Evolutionary conservation across 2,113 vertebrate species (phyloP).

Genomic region (Actenoides lindsayi): DNA sequence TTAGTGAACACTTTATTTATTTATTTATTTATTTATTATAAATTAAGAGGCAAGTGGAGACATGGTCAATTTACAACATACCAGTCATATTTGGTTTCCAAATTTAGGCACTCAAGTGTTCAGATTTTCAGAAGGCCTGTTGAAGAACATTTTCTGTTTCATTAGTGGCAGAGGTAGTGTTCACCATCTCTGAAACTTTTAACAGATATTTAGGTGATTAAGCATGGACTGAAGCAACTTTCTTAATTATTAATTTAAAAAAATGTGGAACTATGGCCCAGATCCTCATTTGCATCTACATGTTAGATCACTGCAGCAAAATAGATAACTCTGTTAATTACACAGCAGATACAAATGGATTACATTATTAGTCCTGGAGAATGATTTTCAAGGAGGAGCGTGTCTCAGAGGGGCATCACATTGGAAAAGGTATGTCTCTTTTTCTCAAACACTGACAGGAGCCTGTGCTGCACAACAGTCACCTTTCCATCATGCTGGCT

Average conservation of each 20-base stretch:
- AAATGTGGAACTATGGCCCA: not conserved
- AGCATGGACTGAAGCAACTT: not conserved
- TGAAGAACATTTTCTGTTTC: not conserved
- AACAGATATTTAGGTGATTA: not conserved
- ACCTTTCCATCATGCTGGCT: not conserved
- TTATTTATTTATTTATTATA: not conserved
- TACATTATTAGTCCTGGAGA: not conserved
- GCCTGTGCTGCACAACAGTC: not conserved
- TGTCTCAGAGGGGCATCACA: not conserved
- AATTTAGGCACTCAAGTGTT: not conserved
- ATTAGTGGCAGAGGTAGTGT: not conserved
- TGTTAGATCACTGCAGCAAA: not conserved
- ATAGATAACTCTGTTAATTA: not conserved
- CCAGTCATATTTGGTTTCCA: not conserved
- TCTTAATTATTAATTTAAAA: not conserved
- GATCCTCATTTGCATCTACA: not conserved
- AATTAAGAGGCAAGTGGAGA: not conserved
- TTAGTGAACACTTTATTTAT: not conserved
- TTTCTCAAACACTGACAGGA: not conserved
- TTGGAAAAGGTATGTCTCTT: not conserved
- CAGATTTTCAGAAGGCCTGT: slow-evolving; percentile 1
- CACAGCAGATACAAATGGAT: not conserved
- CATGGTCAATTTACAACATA: not conserved
- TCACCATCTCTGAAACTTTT: not conserved
- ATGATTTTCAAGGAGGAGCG: not conserved